phyloP scores from a whole-genome alignment of 1,140 invertebrate genomes.

The Oryzaephilus surinamensis region DNA sequence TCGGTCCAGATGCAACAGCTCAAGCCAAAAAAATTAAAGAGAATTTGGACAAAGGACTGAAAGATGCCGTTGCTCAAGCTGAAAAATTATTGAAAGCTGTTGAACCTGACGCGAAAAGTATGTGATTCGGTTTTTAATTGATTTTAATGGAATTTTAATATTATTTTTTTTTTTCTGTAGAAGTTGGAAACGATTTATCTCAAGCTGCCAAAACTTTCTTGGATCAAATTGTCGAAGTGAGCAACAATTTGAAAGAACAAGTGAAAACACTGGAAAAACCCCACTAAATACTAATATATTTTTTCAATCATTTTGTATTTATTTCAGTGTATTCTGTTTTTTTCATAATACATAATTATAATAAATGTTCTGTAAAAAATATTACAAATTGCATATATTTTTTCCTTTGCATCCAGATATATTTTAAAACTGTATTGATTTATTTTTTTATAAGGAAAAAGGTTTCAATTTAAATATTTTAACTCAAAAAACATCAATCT shows the following conservation, averaged over 20 bases:
- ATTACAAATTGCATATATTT: too few species aligned
- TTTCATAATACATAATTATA: too few species aligned
- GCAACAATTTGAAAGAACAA: conserved; percentile 18
- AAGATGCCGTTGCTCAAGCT: conserved; percentile 22
- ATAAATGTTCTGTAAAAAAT: too few species aligned
- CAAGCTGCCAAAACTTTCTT: conserved; percentile 17
- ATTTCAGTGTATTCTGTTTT: too few species aligned
- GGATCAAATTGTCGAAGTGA: conserved; percentile 19
- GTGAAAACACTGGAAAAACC: conserved; percentile 14
- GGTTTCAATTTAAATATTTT: too few species aligned
- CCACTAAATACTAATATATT: too few species aligned
- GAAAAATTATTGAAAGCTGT: conserved; percentile 22
- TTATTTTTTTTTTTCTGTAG: conserved; percentile 13
- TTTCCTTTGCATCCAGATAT: too few species aligned
- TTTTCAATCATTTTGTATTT: too few species aligned
- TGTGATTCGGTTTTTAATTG: conserved; percentile 8
- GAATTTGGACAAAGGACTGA: conserved; percentile 23
- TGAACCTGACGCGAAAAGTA: conserved; percentile 24
- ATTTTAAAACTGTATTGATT: too few species aligned
- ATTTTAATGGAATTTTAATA: conserved; percentile 1
- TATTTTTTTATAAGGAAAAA: too few species aligned
- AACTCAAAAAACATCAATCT: too few species aligned
- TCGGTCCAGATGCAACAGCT: conserved; percentile 20
- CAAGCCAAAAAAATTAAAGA: conserved; percentile 24
- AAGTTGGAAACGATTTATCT: conserved; percentile 21